Percentiles rank a stretch among this genome's conserved stretches.
These are phyloP conservation scores for Eurosta solidaginis DNA, from an alignment of 1,140 invertebrate genomes.

Conservation along the genomic window DNA sequence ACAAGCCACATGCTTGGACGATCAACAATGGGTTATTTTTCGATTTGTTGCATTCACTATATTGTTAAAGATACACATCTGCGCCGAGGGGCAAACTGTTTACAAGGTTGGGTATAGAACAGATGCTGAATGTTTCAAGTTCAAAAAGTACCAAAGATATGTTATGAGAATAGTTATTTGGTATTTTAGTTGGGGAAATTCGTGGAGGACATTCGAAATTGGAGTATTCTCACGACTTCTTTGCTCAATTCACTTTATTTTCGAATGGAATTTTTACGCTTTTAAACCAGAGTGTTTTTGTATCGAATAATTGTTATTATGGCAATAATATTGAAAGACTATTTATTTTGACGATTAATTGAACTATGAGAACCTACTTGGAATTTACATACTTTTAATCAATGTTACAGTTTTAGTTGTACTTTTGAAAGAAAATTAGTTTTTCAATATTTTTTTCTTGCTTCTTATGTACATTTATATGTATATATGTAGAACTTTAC, in stretches of 20 bases:
- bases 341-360: too few relatives aligned
- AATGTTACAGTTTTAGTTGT: too few relatives aligned
- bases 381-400: too few relatives aligned
- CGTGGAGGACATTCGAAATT: background rate
- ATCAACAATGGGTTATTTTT: conserved; percentile 34
- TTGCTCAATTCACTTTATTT: too few relatives aligned
- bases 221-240: background rate
- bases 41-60: conserved; percentile 24
- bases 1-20: conserved; percentile 32
- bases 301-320: too few relatives aligned
- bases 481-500: background rate
- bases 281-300: too few relatives aligned
- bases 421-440: too few relatives aligned
- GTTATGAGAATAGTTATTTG: background rate
- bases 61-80: background rate
- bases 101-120: background rate
- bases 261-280: too few relatives aligned
- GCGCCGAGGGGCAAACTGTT: background rate
- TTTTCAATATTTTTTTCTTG: too few relatives aligned
- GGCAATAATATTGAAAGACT: too few relatives aligned
- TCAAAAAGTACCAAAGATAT: background rate
- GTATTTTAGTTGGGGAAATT: background rate
- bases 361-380: too few relatives aligned
- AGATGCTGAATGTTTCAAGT: conserved; percentile 15
- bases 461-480: background rate